Percentiles rank a stretch among this genome's conserved stretches.
These are phyloP conservation scores for Acanthoscelides obtectus DNA, from an alignment of 2,888 invertebrate species.

Conservation along the genomic window DNA sequence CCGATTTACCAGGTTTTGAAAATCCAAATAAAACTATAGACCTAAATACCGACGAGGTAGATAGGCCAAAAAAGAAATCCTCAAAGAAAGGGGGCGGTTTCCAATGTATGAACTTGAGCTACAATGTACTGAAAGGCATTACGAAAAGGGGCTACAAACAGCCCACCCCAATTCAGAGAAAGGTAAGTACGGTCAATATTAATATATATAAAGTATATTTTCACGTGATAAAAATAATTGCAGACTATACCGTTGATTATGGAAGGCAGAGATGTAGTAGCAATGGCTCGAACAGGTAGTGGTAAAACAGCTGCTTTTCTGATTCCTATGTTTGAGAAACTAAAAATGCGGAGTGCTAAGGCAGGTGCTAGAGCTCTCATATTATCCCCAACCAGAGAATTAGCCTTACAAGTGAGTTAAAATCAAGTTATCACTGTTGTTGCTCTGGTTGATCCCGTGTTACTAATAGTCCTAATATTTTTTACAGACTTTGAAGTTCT, in stretches of 20 bases:
- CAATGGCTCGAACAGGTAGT: conserved; percentile 98
- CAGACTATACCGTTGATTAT: conserved; percentile 90
- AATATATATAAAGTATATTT: conserved; percentile 41
- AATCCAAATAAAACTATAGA: conserved; percentile 32
- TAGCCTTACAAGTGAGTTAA: conserved; percentile 76
- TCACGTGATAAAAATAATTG: conserved; percentile 48
- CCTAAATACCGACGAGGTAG: conserved; percentile 25
- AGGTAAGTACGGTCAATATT: conserved; percentile 55
- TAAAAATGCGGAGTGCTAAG: conserved; percentile 67
- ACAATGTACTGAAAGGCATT: conserved; percentile 78
- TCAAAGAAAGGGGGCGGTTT: conserved; percentile 84
- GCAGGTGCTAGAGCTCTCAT: conserved; percentile 82
- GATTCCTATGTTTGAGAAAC: conserved; percentile 89
- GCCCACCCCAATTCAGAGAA: conserved; percentile 97
- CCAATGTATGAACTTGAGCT: conserved; percentile 84
- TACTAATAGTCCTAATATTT: conserved; percentile 17
- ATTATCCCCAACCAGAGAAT: conserved; percentile 93
- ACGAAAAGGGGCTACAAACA: conserved; percentile 91
- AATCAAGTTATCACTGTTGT: conserved; percentile 23
- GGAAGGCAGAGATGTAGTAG: conserved; percentile 94
- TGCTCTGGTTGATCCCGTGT: background rate
- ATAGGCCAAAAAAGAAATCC: conserved; percentile 49
- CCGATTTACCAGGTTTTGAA: conserved; percentile 42
- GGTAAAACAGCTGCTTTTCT: conserved; percentile 99
- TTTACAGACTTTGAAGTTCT: conserved; percentile 84